Base-by-base conservation (phyloP, 1,140 invertebrate genomes). In the Dendroctonus ponderosae region DNA sequence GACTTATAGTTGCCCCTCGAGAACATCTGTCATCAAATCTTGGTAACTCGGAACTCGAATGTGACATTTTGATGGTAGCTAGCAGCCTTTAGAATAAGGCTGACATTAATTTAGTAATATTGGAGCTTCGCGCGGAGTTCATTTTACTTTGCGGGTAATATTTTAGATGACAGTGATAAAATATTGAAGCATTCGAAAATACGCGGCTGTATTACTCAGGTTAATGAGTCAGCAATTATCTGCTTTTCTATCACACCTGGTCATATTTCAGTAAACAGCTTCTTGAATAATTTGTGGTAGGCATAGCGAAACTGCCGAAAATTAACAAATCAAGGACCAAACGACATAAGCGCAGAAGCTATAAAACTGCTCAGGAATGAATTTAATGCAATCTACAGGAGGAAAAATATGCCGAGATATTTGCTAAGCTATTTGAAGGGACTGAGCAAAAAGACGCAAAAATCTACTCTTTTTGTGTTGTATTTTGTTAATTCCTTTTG, bases 1-100 rank as follows among this genome's bases (percentile, higher is more conserved):
- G 54, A 57, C 54, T 57, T 57, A 57, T 43, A 57, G 52, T 57
- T 57, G 14, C 54, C 54, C 54, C 54, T 57, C 14, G 54, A 57
- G 54, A 42, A 57, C 54, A 57, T 57, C 54, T 57, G 38, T 57
- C 40, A 57, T 57, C 41, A 43, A 44, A 43, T 15, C 54, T 15
- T 57, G 39, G 54, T 43, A 57, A 57, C 39, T 41, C 39, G 39
- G n/a, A 12, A n/a, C 39, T 12, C 26, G 38, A 37, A 54, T 54
- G 12, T 54, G 52, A 54, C 52, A 52, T 26, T 52, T 52, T 12
- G 38, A 39, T 39, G 52, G 11, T 57, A 57, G 9, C 39, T 57
- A 7, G 39, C n/a, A 9, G 54, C 54, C 40, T 9, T 57, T 43
- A 39, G 12, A 57, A 41, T 57, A 14, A 57, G 41, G 41, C 38